A percentile compares a stretch with the other conserved stretches of the same genome.
Evolutionary conservation across 2,888 invertebrate genomes (phyloP).

Genomic region (Parasteatoda lunata): DNA sequence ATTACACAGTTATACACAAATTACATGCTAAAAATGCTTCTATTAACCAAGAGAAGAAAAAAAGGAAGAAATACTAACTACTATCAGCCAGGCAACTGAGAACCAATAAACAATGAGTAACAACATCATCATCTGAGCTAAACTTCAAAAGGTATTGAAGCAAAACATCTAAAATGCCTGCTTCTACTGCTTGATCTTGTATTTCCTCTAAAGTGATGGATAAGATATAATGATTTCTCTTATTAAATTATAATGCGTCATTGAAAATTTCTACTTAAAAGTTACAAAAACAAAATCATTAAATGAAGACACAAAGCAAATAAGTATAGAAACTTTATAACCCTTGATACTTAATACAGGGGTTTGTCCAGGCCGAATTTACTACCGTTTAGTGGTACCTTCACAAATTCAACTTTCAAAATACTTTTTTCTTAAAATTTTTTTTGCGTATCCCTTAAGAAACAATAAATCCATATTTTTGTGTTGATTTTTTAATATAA

Average conservation of each 20-base stretch:
- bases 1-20: too few species aligned
- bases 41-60: not conserved
- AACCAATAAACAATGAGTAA: constrained; percentile 77
- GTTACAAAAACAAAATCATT: not conserved
- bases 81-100: constrained; percentile 77
- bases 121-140: constrained; percentile 76
- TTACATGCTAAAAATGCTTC: too few species aligned
- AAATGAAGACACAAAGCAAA: not conserved
- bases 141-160: constrained; percentile 76
- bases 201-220: constrained; percentile 73
- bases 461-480: too few species aligned
- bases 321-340: not conserved
- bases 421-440: too few species aligned
- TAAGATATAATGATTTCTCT: not conserved
- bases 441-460: too few species aligned
- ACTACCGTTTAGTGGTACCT: too few species aligned
- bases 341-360: too few species aligned
- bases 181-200: constrained; percentile 75
- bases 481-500: too few species aligned
- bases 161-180: constrained; percentile 76
- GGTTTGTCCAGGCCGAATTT: too few species aligned
- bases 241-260: too few species aligned
- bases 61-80: constrained; percentile 72
- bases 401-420: too few species aligned
- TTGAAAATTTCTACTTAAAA: too few species aligned